A percentile compares a stretch with the other conserved stretches of the same genome.
Conservation (phyloP, 2,113 vertebrate species). For the Marmota monax region DNA sequence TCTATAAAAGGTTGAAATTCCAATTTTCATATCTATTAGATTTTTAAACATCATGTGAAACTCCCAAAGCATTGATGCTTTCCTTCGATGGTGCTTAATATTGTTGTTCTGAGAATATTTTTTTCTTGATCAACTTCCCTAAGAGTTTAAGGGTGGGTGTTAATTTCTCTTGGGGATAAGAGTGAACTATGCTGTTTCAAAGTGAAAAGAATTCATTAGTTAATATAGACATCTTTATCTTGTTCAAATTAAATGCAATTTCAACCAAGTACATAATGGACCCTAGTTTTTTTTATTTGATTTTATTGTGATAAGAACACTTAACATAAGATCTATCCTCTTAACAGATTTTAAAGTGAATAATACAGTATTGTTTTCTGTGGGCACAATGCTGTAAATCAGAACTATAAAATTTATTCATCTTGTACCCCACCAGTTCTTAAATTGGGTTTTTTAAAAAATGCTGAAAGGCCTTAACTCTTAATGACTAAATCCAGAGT, state of each 20-base stretch:
- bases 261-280: not conserved
- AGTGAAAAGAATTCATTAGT: conserved; percentile 46
- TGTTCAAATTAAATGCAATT: conserved; percentile 33
- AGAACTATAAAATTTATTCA: not conserved
- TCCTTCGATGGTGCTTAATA: not conserved
- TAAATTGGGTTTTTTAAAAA: conserved; percentile 37
- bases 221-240: not conserved
- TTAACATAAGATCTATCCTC: not conserved
- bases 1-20: conserved; percentile 42
- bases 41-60: not conserved
- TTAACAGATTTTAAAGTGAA: not conserved
- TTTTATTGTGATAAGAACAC: not conserved
- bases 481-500: not conserved
- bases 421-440: not conserved
- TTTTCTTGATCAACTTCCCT: not conserved
- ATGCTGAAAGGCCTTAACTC: not conserved
- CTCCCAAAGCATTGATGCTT: not conserved
- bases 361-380: not conserved
- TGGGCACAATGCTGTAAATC: not conserved
- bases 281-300: not conserved
- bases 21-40: not conserved
- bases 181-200: conserved; percentile 39
- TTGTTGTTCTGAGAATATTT: not conserved
- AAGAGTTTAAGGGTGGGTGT: not conserved
- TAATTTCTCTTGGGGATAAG: not conserved